A percentile compares a stretch with the other conserved stretches of the same genome.
Evolutionary conservation across 1,140 invertebrate genomes (phyloP).

Genomic region (Venustaconcha ellipsiformis): DNA sequence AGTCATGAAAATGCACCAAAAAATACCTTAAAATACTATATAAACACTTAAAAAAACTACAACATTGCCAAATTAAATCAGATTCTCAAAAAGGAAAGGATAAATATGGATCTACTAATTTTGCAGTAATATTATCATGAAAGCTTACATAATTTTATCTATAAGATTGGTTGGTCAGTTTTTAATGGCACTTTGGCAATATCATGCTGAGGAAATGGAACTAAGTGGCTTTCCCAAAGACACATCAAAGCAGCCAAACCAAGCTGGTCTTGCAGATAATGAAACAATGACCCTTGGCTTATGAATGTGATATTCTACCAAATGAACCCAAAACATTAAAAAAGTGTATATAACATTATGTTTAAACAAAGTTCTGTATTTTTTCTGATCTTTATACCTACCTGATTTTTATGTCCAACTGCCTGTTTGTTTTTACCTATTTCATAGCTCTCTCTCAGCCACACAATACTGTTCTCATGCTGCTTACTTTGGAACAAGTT

Average conservation of each 20-base stretch:
- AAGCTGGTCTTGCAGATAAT: neutral
- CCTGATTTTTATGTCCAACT: constrained; percentile 49
- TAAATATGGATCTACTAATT: no score
- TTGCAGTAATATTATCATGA: no score
- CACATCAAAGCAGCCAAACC: neutral
- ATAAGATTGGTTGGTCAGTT: no score
- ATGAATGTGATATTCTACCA: neutral
- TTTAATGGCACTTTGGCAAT: no score
- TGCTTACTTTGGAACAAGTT: constrained; percentile 42
- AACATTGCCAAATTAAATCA: no score
- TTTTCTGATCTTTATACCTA: constrained; percentile 10
- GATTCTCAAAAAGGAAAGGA: no score
- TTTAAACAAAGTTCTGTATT: neutral
- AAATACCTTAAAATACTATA: no score
- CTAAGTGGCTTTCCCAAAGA: neutral
- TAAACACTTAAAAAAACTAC: no score
- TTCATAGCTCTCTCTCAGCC: constrained; percentile 60
- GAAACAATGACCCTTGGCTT: neutral
- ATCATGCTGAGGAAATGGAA: no score
- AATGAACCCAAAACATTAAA: neutral
- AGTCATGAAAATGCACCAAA: no score
- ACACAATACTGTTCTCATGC: constrained; percentile 39
- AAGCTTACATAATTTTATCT: no score
- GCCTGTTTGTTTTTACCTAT: constrained; percentile 43
- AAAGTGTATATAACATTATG: neutral